phyloP scores from a whole-genome alignment of 2,888 invertebrate genomes.

The Adelphocoris suturalis region DNA sequence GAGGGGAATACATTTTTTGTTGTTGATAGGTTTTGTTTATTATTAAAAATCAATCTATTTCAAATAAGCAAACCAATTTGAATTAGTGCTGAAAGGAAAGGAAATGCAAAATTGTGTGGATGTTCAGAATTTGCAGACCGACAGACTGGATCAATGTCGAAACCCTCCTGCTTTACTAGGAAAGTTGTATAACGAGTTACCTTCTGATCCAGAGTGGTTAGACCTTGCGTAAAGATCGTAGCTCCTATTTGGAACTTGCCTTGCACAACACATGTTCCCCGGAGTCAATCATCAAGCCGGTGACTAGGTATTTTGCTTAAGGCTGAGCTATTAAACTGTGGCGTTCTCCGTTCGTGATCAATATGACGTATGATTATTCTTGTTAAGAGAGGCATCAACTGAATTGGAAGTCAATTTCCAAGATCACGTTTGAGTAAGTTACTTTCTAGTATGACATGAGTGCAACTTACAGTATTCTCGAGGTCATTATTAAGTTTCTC shows the following conservation, averaged over 20 bases:
- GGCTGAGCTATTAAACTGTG: constrained; percentile 15
- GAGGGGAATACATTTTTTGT: no score
- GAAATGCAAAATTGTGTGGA: no score
- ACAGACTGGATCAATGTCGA: not conserved
- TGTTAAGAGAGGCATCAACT: not conserved
- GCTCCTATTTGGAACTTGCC: constrained; percentile 34
- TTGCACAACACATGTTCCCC: constrained; percentile 44
- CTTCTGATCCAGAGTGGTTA: constrained; percentile 24
- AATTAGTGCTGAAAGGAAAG: no score
- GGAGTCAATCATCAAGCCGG: not conserved
- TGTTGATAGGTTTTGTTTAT: no score
- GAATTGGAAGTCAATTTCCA: not conserved
- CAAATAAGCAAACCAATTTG: no score
- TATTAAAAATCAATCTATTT: no score
- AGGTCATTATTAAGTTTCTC: not conserved
- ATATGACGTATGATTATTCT: constrained; percentile 1
- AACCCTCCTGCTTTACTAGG: constrained; percentile 27
- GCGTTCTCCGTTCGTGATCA: not conserved
- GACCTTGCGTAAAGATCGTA: constrained; percentile 37
- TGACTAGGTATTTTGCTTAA: constrained; percentile 30
- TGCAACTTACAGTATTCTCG: no score
- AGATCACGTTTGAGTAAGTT: not conserved
- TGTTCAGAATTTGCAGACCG: no score
- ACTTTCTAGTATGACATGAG: no score
- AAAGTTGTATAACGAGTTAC: constrained; percentile 40